Conservation (phyloP, 2,888 invertebrate species). For the Liopterus haemorrhoidalis region DNA sequence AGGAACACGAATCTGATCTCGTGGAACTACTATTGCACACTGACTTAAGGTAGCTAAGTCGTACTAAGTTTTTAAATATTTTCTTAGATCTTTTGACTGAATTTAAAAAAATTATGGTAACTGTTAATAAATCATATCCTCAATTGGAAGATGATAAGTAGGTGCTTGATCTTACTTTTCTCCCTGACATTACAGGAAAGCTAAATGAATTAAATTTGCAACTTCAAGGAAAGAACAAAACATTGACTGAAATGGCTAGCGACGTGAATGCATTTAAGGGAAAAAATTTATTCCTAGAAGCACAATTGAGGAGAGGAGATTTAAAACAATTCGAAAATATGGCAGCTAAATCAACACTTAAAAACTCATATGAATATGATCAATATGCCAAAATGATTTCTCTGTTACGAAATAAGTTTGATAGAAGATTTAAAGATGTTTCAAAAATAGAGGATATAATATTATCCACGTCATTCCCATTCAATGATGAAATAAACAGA, state of each 20-base stretch:
- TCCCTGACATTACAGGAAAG: slow-evolving; percentile 13
- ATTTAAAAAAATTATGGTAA: slow-evolving; percentile 14
- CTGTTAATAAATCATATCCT: slow-evolving; percentile 7
- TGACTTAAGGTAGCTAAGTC: slow-evolving; percentile 5
- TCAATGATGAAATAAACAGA: slow-evolving; percentile 1
- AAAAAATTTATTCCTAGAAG: neutral
- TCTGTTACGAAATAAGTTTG: neutral
- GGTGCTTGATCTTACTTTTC: slow-evolving; percentile 13
- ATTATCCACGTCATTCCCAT: slow-evolving; percentile 6
- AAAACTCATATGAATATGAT: too few relatives aligned
- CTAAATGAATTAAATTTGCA: slow-evolving; percentile 15
- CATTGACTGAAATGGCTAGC: slow-evolving; percentile 11
- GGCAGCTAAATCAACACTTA: too few relatives aligned
- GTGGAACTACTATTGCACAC: slow-evolving; percentile 9
- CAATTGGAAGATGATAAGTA: slow-evolving; percentile 13
- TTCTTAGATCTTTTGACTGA: slow-evolving; percentile 1
- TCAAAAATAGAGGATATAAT: neutral
- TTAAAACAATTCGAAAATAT: slow-evolving; percentile 4
- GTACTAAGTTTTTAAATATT: too few relatives aligned
- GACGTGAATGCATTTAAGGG: slow-evolving; percentile 10
- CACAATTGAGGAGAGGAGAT: slow-evolving; percentile 9
- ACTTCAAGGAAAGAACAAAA: slow-evolving; percentile 12
- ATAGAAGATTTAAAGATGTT: neutral
- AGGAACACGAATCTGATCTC: slow-evolving; percentile 2
- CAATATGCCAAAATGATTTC: too few relatives aligned